Base-by-base conservation (phyloP, 2,113 vertebrate genomes). In the Ceyx melanurus region DNA sequence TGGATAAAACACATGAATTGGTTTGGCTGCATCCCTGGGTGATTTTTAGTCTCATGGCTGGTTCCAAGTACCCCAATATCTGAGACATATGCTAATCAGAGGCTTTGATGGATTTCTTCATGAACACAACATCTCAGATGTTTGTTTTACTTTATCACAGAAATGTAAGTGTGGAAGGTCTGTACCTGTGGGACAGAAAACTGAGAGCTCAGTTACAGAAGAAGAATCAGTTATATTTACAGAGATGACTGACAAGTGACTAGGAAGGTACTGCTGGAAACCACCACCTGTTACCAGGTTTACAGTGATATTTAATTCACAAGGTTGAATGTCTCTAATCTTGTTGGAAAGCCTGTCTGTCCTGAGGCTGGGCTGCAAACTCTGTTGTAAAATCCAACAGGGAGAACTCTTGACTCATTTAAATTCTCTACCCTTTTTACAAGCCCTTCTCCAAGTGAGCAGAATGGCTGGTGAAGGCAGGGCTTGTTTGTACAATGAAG, bases 271-370 rank as follows among this genome's bases (percentile, higher is more conserved):
- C 50, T 78, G 43, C 61, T 58, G 78, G 78, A 64, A 90, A 28
- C 43, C 31, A 42, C 45, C 1, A 5, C 61, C n/a, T 1, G 1
- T 33, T n/a, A 9, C 71, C 12, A 4, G 3, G 45, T 53, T 70
- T 23, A 19, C 8, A 19, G 56, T 0, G 5, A 20, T n/a, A 42
- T 28, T 70, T 46, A 58, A 40, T 26, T 58, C 56, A 42, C 12
- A 51, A 53, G 43, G 74, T 7, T 64, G n/a, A 53, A 58, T 31
- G n/a, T 48, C 17, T 75, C 29, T 70, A 58, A 64, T 46, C 23
- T 15, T 53, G 10, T n/a, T 80, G 56, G 56, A 23, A 64, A 46
- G 37, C 29, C 80, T 70, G 56, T 62, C 37, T 75, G 23, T 70
- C 37, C 67, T 37, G 61, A 51, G 61, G 35, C 61, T 68, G 67